Percentiles rank a stretch among this genome's conserved stretches.
Evolutionary conservation across 2,113 vertebrate genomes (phyloP).

Genomic region (Marcusenius ussheri): DNA sequence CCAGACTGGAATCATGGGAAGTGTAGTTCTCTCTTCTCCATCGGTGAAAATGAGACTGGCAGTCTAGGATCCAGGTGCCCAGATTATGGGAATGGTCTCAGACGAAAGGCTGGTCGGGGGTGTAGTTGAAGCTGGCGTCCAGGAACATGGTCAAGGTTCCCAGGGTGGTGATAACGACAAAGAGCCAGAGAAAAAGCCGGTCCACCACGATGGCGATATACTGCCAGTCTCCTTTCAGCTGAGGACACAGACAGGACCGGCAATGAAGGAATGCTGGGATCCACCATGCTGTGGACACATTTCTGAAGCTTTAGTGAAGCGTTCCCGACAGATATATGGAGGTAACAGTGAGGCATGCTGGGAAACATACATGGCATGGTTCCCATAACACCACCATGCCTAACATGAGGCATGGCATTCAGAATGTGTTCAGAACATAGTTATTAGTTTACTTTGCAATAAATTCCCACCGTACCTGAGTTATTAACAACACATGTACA

Average conservation of each 20-base stretch:
- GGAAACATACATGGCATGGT: background rate
- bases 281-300: background rate
- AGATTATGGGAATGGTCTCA: slow-evolving; percentile 39
- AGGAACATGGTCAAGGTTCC: slow-evolving; percentile 80
- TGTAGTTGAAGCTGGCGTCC: slow-evolving; percentile 78
- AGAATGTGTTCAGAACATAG: background rate
- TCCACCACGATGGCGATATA: slow-evolving; percentile 82
- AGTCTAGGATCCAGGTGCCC: background rate
- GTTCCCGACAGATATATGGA: background rate
- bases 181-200: slow-evolving; percentile 80
- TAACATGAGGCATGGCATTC: background rate
- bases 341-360: background rate
- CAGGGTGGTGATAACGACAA: slow-evolving; percentile 76
- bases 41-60: background rate
- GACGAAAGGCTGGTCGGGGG: slow-evolving; percentile 73
- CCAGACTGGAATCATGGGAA: slow-evolving; percentile 23
- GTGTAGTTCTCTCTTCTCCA: slow-evolving; percentile 2
- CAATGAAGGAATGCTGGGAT: background rate
- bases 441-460: background rate
- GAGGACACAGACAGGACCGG: slow-evolving; percentile 23
- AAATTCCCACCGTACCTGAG: background rate
- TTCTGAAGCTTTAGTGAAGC: background rate
- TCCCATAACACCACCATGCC: background rate
- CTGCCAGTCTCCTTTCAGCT: slow-evolving; percentile 87
- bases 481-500: background rate